phyloP scores from a whole-genome alignment of 2,113 vertebrate genomes.

The Gila orcuttii region DNA sequence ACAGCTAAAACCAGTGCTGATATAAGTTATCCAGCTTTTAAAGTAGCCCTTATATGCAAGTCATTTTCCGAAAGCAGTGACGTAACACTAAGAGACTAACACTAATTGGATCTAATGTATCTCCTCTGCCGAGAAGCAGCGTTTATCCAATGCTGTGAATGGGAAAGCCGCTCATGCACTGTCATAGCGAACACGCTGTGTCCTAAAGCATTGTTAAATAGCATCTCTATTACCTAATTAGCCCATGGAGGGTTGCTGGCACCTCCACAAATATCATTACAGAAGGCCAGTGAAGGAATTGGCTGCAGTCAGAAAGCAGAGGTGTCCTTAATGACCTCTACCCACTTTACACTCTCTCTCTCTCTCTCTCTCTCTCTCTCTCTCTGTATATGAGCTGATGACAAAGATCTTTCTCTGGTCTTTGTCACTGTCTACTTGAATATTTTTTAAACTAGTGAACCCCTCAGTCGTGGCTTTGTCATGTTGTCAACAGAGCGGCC shows the following conservation, averaged over 20 bases:
- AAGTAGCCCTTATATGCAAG: conserved; percentile 5
- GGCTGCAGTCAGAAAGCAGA: conserved; percentile 26
- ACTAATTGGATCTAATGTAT: conserved; percentile 36
- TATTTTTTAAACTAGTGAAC: conserved; percentile 29
- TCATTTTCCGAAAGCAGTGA: conserved; percentile 13
- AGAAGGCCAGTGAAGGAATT: conserved; percentile 6
- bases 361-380: background rate
- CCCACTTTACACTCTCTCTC: background rate
- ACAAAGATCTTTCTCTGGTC: conserved; percentile 41
- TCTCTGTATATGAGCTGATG: background rate
- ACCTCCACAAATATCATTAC: conserved; percentile 23
- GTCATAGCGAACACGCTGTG: conserved; percentile 15
- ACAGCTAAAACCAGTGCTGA: background rate
- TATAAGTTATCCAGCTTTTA: background rate
- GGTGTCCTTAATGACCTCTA: conserved; percentile 21
- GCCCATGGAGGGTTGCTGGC: conserved; percentile 10
- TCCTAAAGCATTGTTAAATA: conserved; percentile 21
- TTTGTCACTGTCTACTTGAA: conserved; percentile 38
- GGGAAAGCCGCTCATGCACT: conserved; percentile 25
- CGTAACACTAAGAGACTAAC: background rate
- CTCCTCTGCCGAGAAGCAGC: conserved; percentile 25
- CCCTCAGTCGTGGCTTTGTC: conserved; percentile 44
- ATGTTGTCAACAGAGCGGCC: conserved; percentile 35
- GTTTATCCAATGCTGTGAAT: background rate
- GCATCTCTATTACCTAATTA: conserved; percentile 51